Percentiles rank a stretch among this genome's conserved stretches.
Evolutionary conservation across 2,113 vertebrate species (phyloP).

Genomic region (Cettia cetti): DNA sequence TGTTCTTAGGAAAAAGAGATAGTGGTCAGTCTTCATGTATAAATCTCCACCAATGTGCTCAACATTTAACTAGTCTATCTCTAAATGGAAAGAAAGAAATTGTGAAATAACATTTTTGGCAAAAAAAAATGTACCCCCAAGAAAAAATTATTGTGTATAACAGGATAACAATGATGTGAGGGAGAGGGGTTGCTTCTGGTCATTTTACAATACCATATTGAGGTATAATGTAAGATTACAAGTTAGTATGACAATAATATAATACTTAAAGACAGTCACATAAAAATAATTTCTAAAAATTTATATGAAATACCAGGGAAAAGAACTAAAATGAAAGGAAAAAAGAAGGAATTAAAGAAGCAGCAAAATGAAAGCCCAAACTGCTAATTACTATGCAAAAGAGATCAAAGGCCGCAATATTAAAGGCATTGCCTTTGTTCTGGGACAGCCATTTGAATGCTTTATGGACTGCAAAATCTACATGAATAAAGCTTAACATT

Average conservation of each 20-base stretch:
- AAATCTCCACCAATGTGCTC: background rate
- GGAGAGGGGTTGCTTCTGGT: background rate
- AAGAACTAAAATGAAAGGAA: background rate
- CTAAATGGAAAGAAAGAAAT: background rate
- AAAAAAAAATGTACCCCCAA: background rate
- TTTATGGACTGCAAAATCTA: conserved; percentile 18
- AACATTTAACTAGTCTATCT: background rate
- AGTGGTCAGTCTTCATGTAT: background rate
- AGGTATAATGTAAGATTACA: background rate
- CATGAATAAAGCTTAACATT: background rate
- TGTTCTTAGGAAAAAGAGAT: background rate
- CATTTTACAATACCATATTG: background rate
- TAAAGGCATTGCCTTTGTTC: conserved; percentile 40
- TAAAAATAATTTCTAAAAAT: conserved; percentile 8
- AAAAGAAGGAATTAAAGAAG: background rate
- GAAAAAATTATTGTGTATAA: background rate
- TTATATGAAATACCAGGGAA: background rate
- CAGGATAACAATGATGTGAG: background rate
- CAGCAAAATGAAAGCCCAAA: conserved; percentile 6
- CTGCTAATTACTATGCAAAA: background rate
- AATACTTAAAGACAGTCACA: background rate
- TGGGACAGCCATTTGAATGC: conserved; percentile 1
- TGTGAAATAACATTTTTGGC: background rate
- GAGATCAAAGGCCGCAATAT: conserved; percentile 48
- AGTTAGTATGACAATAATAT: background rate